Conservation (phyloP, 2,113 vertebrate genomes). For the Hemiscyllium ocellatum region DNA sequence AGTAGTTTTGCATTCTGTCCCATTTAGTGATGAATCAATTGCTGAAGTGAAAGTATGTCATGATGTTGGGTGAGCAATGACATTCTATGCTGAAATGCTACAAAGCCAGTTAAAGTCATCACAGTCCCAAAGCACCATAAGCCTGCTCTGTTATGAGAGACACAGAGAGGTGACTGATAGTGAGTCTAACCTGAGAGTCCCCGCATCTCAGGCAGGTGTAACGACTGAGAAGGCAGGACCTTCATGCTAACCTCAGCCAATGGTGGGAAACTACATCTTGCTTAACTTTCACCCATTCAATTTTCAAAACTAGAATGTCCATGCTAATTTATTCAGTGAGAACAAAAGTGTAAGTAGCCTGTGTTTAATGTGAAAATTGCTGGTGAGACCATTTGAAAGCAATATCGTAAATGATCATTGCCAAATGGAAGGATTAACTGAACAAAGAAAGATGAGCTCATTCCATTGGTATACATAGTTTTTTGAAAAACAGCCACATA, state of each 20-base stretch:
- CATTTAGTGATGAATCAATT: not conserved
- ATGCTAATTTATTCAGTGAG: not conserved
- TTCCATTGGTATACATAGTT: not conserved
- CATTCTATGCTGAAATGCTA: not conserved
- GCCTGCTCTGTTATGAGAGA: too few species aligned
- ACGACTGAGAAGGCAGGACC: too few species aligned
- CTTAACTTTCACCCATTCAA: not conserved
- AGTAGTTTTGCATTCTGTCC: not conserved
- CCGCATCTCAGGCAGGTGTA: too few species aligned
- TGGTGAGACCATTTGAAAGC: not conserved
- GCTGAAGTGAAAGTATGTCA: not conserved
- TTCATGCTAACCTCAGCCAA: too few species aligned
- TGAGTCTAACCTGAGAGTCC: too few species aligned
- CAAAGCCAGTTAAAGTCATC: not conserved
- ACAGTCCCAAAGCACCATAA: too few species aligned
- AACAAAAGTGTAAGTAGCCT: not conserved
- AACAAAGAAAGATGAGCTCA: not conserved
- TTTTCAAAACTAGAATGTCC: not conserved
- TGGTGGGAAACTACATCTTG: not conserved
- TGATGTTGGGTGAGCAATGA: not conserved
- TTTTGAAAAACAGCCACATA: not conserved
- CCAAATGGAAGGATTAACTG: not conserved
- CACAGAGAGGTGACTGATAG: too few species aligned
- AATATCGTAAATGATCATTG: not conserved
- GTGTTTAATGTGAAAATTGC: constrained; percentile 4